Percentiles rank a stretch among this genome's conserved stretches.
Evolutionary conservation across 53 echinoderm and acorn worm species (phyloP).

Genomic region (Antedon mediterranea): DNA sequence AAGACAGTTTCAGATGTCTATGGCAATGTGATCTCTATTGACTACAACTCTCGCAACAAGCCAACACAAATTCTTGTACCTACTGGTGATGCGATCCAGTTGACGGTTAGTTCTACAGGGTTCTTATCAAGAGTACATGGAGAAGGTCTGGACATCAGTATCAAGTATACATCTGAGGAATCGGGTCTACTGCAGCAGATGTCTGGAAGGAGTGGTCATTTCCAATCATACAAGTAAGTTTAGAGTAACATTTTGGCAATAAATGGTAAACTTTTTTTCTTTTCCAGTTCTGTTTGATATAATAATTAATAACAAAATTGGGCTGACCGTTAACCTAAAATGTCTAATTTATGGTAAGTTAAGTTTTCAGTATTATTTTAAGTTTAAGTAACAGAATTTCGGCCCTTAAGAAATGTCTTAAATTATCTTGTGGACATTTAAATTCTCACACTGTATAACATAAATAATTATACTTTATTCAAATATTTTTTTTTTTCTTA

Average conservation of each 20-base stretch:
- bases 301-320: no score
- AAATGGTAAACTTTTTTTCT: no score
- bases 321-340: no score
- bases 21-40: constrained; percentile 25
- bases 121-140: not conserved
- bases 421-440: no score
- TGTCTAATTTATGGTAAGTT: no score
- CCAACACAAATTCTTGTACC: constrained; percentile 25
- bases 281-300: no score
- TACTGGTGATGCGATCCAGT: constrained; percentile 18
- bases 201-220: not conserved
- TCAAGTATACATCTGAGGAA: not conserved
- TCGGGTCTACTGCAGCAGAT: not conserved
- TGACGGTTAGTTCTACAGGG: not conserved
- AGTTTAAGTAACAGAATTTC: no score
- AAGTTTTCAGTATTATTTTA: no score
- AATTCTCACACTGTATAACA: no score
- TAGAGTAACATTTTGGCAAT: no score
- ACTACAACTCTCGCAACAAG: constrained; percentile 11
- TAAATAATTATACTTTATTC: no score
- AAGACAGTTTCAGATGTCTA: constrained; percentile 42
- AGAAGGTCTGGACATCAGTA: not conserved
- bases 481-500: not conserved
- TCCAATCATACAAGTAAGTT: not conserved
- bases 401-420: no score